These are phyloP conservation scores for Capreolus pygargus DNA, from an alignment of 2,113 vertebrate genomes.

Conservation along the genomic window DNA sequence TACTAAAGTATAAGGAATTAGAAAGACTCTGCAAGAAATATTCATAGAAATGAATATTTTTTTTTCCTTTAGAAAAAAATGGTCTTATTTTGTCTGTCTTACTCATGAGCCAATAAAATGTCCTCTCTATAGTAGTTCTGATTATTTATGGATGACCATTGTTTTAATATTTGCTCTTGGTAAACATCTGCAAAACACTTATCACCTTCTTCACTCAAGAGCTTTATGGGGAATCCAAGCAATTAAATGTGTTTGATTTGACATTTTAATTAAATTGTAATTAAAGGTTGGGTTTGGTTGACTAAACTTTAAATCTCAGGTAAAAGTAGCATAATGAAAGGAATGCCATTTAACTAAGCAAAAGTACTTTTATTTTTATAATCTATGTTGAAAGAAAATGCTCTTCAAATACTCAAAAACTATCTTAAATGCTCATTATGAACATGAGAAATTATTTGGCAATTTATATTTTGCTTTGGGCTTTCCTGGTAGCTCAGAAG, in stretches of 20 bases:
- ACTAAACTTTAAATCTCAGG: constrained; percentile 49
- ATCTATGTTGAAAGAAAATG: neutral
- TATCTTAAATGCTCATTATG: neutral
- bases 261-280: constrained; percentile 62
- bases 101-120: neutral
- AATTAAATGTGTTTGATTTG: constrained; percentile 51
- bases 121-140: neutral
- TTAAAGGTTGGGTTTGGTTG: constrained; percentile 38
- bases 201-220: neutral
- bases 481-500: neutral
- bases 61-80: neutral
- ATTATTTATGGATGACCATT: neutral
- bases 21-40: neutral
- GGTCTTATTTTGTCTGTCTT: neutral
- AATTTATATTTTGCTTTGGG: neutral
- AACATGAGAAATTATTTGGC: neutral
- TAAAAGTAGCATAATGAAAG: constrained; percentile 44
- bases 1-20: neutral
- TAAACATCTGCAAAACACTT: constrained; percentile 35
- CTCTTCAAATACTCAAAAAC: neutral
- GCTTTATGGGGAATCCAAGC: neutral
- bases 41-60: neutral
- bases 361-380: neutral
- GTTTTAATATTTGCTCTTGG: constrained; percentile 17
- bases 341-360: constrained; percentile 37